phyloP scores from a whole-genome alignment of 2,113 vertebrate genomes.

The Oryzias curvinotus region DNA sequence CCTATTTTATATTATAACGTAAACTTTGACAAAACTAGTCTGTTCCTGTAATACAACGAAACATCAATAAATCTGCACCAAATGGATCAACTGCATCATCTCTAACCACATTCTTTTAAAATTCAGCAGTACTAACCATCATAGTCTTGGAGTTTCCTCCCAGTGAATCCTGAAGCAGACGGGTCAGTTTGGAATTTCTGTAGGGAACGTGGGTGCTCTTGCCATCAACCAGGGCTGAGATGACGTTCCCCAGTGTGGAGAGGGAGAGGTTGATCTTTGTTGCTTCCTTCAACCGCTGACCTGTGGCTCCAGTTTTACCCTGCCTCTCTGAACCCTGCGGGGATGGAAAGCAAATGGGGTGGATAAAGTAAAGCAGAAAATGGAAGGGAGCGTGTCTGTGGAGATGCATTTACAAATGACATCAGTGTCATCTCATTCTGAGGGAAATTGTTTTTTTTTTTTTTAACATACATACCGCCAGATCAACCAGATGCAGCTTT shows the following conservation, averaged over 20 bases:
- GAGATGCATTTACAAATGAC: neutral
- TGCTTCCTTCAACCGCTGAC: slow-evolving; percentile 95
- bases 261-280: slow-evolving; percentile 98
- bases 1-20: no score
- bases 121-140: slow-evolving; percentile 86
- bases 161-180: slow-evolving; percentile 94
- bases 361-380: neutral
- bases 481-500: slow-evolving; percentile 95
- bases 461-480: slow-evolving; percentile 83
- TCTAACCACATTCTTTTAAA: neutral
- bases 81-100: neutral
- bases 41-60: neutral
- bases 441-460: neutral
- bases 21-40: neutral
- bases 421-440: neutral
- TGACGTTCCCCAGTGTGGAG: slow-evolving; percentile 96
- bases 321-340: slow-evolving; percentile 95
- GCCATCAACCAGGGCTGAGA: slow-evolving; percentile 97
- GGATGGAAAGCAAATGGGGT: rapidly evolving
- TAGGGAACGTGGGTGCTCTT: slow-evolving; percentile 99
- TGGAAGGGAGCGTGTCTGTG: neutral
- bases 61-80: neutral
- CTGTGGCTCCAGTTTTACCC: slow-evolving; percentile 96
- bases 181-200: slow-evolving; percentile 96
- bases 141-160: slow-evolving; percentile 99